These are phyloP conservation scores for Macrophya alboannulata DNA, from an alignment of 2,888 invertebrate genomes.

Conservation along the genomic window DNA sequence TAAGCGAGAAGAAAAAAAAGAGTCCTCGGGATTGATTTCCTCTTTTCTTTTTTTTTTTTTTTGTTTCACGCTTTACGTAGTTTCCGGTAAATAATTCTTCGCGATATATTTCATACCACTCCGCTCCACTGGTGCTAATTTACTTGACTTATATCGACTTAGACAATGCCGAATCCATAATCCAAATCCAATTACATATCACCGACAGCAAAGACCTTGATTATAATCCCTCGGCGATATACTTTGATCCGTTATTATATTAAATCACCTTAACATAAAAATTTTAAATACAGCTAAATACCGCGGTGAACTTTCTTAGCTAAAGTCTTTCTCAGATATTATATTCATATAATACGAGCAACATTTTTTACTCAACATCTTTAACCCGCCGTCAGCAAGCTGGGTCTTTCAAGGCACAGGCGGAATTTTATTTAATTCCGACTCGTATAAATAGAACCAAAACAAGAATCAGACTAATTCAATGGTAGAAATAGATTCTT, in stretches of 20 bases:
- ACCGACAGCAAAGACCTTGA: constrained; percentile 38
- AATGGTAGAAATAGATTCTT: no score
- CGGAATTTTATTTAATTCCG: no score
- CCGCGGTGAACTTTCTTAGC: neutral
- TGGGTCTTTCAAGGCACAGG: no score
- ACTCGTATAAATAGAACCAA: no score
- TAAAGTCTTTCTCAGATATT: neutral
- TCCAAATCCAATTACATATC: constrained; percentile 14
- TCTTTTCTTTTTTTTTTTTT: neutral
- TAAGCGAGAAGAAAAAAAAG: no score
- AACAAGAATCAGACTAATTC: no score
- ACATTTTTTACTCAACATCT: no score
- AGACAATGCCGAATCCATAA: neutral
- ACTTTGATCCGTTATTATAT: constrained; percentile 19
- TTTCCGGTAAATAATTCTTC: constrained; percentile 12
- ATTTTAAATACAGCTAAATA: constrained; percentile 34
- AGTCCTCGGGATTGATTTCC: neutral
- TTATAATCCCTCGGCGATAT: constrained; percentile 20
- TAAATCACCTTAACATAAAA: neutral
- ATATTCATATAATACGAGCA: no score
- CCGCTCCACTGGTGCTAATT: constrained; percentile 20
- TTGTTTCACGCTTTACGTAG: neutral
- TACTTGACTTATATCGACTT: constrained; percentile 24
- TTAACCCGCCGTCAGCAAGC: no score
- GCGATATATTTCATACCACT: neutral